Conservation (phyloP, 2,888 invertebrate genomes). For the Poecilus cupreus region DNA sequence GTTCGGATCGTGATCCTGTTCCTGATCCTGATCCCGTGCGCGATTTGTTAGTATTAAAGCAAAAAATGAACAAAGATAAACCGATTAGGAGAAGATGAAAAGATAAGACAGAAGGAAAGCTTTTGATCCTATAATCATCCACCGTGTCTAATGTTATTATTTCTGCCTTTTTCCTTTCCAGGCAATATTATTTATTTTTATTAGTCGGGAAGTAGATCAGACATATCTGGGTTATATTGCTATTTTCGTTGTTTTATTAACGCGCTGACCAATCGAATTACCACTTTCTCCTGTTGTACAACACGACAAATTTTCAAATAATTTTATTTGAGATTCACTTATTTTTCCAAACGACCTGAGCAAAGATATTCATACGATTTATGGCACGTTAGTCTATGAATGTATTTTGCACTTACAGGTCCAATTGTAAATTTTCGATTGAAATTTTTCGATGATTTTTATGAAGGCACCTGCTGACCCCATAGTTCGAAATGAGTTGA, state of each 20-base stretch:
- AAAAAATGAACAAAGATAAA: conserved; percentile 49
- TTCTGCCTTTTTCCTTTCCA: neutral
- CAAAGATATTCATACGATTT: too few relatives aligned
- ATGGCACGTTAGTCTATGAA: too few relatives aligned
- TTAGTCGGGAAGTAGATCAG: conserved; percentile 3
- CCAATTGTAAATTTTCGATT: too few relatives aligned
- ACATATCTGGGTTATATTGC: conserved; percentile 8
- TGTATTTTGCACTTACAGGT: too few relatives aligned
- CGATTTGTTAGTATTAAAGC: conserved; percentile 54
- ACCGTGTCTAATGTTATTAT: conserved; percentile 54
- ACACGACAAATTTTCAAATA: too few relatives aligned
- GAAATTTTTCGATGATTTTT: too few relatives aligned
- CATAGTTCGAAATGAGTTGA: too few relatives aligned
- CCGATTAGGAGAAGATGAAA: conserved; percentile 57
- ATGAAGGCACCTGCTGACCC: too few relatives aligned
- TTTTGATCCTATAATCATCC: conserved; percentile 55
- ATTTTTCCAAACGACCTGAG: too few relatives aligned
- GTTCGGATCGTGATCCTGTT: too few relatives aligned
- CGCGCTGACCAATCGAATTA: neutral
- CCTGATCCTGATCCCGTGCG: neutral
- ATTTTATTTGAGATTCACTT: too few relatives aligned
- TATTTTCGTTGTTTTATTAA: neutral
- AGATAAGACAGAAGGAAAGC: conserved; percentile 50
- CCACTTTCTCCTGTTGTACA: neutral
- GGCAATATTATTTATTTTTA: conserved; percentile 29